These are phyloP conservation scores for Plutomurus gul DNA, from an alignment of 1,140 invertebrate species.

Conservation along the genomic window DNA sequence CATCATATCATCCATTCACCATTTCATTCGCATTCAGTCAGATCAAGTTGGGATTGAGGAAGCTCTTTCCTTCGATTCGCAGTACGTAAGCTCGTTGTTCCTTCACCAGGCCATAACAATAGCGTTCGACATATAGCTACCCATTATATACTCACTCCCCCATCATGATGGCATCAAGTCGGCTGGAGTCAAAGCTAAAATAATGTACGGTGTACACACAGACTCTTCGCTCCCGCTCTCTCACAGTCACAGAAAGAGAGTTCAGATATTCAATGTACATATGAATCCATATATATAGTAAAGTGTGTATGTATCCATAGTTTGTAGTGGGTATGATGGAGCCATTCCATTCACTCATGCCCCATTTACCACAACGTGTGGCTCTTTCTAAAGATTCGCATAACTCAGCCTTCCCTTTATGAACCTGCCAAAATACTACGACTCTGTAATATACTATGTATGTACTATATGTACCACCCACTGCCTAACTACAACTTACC, in stretches of 20 bases:
- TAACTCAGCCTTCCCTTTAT: constrained; percentile 37
- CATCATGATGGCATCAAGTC: no score
- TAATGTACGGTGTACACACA: no score
- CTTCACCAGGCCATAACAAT: no score
- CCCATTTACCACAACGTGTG: constrained; percentile 45
- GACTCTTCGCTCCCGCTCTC: no score
- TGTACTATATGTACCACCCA: not conserved
- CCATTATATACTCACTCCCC: no score
- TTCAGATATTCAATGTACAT: not conserved
- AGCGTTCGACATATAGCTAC: no score
- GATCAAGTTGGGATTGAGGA: constrained; percentile 7
- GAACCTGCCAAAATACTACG: constrained; percentile 34
- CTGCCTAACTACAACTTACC: not conserved
- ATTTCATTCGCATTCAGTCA: constrained; percentile 21
- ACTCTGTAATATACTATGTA: not conserved
- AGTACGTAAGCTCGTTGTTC: no score
- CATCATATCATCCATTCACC: not conserved
- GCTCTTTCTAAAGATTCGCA: constrained; percentile 42
- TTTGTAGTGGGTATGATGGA: constrained; percentile 18
- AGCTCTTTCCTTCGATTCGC: not conserved
- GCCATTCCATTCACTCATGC: constrained; percentile 40
- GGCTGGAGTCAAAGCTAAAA: no score
- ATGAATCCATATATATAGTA: not conserved
- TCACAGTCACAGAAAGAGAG: no score
- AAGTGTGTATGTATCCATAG: not conserved